Evolutionary conservation across 2,113 vertebrate genomes (phyloP), one percentile per base, ranked within the genome.

Genomic region (Athene noctua): DNA sequence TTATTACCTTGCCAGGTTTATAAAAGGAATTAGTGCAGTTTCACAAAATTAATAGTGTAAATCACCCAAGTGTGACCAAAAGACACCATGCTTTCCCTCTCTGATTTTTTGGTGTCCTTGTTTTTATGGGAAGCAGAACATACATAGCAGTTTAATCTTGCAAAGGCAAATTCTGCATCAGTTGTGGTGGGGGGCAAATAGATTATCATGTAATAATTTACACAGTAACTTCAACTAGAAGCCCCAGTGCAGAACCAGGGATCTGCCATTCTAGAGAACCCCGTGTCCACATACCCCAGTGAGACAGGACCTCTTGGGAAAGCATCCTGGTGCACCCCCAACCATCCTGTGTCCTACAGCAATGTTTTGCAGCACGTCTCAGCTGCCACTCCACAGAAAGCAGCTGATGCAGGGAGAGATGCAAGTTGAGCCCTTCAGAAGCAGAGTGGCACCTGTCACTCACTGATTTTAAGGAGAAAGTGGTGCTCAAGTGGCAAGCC

Each of bases 211-310:
- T 13, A 25, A 59, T 18, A 12, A 6, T 74, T 91, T 40, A 19
- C 8, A 68, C 4, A 36, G 13, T 26, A 82, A 40, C 10, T 52
- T 54, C 30, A 85, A 19, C 54, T 44, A 72, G 18, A 57, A 88
- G 19, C 26, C 32, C 5, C 62, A 49, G 62, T 11, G n/a, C 27
- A 66, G 62, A 86, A 82, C 7, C 44, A 88, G 27, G 20, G 38
- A 46, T 20, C 49, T 78, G 27, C 23, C 3, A 1, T n/a, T 42
- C 72, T 74, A 32, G 5, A 89, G 40, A 58, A 32, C 27, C 1
- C 1, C 34, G 46, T 0, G 0, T 32, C 23, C 46, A 57, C 29
- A 44, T 5, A 22, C 21, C 26, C 9, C 30, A 40, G 0, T 5
- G 74, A 82, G 75, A 54, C 6, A 46, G 17, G 19, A 62, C 22